phyloP scores from a whole-genome alignment of 2,113 vertebrate species.

The Oenanthe melanoleuca region DNA sequence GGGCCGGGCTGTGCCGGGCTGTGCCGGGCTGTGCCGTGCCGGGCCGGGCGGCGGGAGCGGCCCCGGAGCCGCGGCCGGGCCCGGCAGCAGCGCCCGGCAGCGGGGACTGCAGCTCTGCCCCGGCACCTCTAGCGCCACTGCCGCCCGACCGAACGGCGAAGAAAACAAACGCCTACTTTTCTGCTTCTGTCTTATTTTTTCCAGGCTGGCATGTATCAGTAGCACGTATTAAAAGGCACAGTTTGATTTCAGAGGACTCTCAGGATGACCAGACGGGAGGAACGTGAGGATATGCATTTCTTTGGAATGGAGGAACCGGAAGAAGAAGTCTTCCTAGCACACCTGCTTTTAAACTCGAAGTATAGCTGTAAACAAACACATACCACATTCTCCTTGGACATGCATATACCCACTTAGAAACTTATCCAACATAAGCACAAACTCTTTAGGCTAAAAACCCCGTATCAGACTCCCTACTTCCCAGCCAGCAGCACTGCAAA shows the following conservation, averaged over 20 bases:
- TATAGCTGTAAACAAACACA: not conserved
- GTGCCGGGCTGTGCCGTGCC: too few relatives aligned
- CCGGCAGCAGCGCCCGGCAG: not conserved
- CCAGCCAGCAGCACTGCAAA: not conserved
- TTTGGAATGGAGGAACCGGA: not conserved
- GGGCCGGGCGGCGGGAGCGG: not conserved
- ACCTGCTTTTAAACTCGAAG: not conserved
- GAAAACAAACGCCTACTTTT: not conserved
- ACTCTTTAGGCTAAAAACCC: not conserved
- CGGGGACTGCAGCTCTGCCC: not conserved
- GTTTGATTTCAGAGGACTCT: not conserved
- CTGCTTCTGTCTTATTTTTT: not conserved
- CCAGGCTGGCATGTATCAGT: not conserved
- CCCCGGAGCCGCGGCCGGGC: not conserved
- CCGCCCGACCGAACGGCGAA: fast-evolving
- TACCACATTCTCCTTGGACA: too few relatives aligned
- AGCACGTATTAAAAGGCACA: not conserved
- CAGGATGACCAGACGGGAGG: not conserved
- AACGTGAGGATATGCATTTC: not conserved
- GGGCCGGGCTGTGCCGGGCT: not conserved
- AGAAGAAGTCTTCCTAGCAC: not conserved
- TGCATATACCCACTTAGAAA: not conserved
- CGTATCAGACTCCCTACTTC: fast-evolving
- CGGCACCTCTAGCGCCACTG: not conserved
- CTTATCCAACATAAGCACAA: not conserved